Conservation (phyloP, 2,113 vertebrate genomes). For the Actinemys pallida region DNA sequence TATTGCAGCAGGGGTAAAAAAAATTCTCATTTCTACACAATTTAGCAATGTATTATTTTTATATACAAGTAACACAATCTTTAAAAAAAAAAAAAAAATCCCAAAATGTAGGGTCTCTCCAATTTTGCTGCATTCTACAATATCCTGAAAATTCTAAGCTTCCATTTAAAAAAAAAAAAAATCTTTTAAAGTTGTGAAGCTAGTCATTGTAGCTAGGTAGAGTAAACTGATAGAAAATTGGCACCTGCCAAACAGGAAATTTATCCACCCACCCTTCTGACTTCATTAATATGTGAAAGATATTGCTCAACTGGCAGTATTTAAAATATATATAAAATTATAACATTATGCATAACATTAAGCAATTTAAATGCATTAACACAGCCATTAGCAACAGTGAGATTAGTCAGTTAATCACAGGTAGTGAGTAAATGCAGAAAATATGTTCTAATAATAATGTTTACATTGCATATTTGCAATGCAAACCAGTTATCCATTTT, state of each 20-base stretch:
- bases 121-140: not conserved
- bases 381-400: not conserved
- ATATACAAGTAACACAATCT: not conserved
- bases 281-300: not conserved
- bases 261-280: not conserved
- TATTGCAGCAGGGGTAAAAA: not conserved
- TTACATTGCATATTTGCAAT: not conserved
- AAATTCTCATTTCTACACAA: not conserved
- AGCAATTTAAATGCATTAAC: not conserved
- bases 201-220: not conserved
- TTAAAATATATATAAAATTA: not conserved
- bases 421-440: not conserved
- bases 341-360: not conserved
- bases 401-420: constrained; percentile 1
- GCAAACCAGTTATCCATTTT: not conserved
- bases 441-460: not conserved
- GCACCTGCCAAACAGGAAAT: not conserved
- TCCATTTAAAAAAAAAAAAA: not conserved
- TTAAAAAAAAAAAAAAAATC: not conserved
- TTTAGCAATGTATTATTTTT: not conserved
- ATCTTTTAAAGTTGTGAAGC: not conserved
- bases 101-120: not conserved
- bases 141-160: not conserved
- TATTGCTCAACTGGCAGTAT: not conserved
- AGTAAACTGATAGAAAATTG: not conserved